Evolutionary conservation across 1,140 invertebrate genomes (phyloP), one percentile per base, ranked within the genome.

Genomic region (Drosophila subpulchrella): DNA sequence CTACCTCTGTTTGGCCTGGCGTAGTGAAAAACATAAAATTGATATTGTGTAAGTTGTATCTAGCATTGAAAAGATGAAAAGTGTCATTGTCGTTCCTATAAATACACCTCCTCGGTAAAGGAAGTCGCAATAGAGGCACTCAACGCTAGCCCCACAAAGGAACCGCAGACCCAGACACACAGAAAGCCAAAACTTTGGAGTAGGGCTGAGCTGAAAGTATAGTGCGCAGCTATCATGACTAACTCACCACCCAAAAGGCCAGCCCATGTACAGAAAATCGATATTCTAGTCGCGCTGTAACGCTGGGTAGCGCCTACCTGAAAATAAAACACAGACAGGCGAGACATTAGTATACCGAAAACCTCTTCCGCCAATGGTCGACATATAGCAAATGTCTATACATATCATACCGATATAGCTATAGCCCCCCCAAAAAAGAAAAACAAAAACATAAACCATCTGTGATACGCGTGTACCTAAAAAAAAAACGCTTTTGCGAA

Each of bases 281-380:
- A 76, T 76, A 76, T 76, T 76, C 73, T 76, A 76, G 73, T 76
- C 73, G 63, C 74, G 74, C 73, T 76, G 71, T 75, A 55, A 67
- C 72, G 58, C 48, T 55, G 48, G 34, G 42, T 34, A 50, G 42
- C 42, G 50, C 56, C 48, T 61, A 73, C 47, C 68, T 73, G 68
- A 70, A 36, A 17, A 17, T 3, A 11, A 13, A 32, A n/a, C 17
- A 20, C 55, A 63, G 38, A 38, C 30, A 36, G 46, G 32, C 60
- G 54, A 62, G 65, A 53, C 65, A 65, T 53, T 68, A 53, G 65
- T 68, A 68, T 68, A 68, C 65, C 48, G 65, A 68, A 68, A 62
- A 50, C 61, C 57, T 65, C 65, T 67, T 68, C 60, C 65, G 65
- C 65, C 17, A 59, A 59, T 47, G 56, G 56, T 59, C 42, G 30